A percentile compares a stretch with the other conserved stretches of the same genome.
These are phyloP conservation scores for Drosophila bocki DNA, from an alignment of 1,140 invertebrate genomes.

Conservation along the genomic window DNA sequence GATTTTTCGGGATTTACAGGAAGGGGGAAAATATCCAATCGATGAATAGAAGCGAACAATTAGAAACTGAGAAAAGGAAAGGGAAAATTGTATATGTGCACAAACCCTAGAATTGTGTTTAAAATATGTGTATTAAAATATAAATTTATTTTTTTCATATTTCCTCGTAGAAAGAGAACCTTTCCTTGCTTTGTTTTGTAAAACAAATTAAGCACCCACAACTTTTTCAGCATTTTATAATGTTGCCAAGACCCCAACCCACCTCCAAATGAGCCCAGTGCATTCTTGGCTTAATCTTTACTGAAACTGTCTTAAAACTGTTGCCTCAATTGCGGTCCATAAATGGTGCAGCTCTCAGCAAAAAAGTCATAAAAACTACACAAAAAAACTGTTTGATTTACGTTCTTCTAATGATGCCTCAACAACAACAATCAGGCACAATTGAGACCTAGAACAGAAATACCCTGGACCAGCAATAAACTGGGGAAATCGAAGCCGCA, in stretches of 20 bases:
- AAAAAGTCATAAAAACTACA: conserved; percentile 37
- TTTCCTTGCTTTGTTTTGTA: background rate
- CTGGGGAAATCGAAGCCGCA: conserved; percentile 52
- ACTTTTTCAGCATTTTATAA: background rate
- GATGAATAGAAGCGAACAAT: background rate
- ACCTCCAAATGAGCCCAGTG: conserved; percentile 2
- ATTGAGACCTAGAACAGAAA: conserved; percentile 60
- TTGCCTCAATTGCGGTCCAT: conserved; percentile 24
- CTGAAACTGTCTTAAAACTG: conserved; percentile 10
- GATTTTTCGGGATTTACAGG: conserved; percentile 1
- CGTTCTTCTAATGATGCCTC: conserved; percentile 76
- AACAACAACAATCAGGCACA: conserved; percentile 65
- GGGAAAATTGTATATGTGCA: no score
- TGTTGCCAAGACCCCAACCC: background rate
- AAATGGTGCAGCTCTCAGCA: conserved; percentile 38
- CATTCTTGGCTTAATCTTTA: conserved; percentile 29
- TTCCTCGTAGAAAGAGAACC: no score
- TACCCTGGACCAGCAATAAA: conserved; percentile 34
- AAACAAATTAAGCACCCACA: background rate
- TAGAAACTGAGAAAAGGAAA: background rate
- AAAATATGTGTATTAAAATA: background rate
- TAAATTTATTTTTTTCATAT: background rate
- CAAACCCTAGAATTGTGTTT: background rate
- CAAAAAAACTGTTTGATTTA: conserved; percentile 70
- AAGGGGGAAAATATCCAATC: background rate